Evolutionary conservation across 2,113 vertebrate genomes (phyloP), one percentile per base, ranked within the genome.

Genomic region (Tachysurus fulvidraco): DNA sequence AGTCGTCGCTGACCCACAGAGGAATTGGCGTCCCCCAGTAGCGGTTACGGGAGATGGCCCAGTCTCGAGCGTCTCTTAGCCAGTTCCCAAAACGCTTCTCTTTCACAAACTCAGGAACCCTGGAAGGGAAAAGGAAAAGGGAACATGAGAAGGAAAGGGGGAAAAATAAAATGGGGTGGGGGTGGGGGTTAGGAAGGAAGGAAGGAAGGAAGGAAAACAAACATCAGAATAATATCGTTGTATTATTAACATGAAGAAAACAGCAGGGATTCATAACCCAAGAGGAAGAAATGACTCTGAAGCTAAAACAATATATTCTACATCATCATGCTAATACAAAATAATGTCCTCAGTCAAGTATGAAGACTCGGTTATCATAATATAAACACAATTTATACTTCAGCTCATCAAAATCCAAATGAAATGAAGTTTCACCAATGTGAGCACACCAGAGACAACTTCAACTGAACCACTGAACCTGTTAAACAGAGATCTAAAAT

Each of bases 21-120:
- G 98, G 98, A 89, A 99, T 98, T 0, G 98, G 98, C 0, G 98
- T 99, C 5, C 98, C 98, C 98, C 98, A 99, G 93, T 99, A 99
- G 23, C 98, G 96, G 93, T 98, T 99, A 86, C 98, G 95, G 10
- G 98, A 99, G 91, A 99, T 92, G 6, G 98, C 98, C 98, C 98
- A 99, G 88, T 99, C 98, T 0, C 95, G 95, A 0, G 98, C 98
- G 0, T 99, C 98, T 92, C 95, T 97, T 57, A 99, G 94, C 98
- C 98, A 99, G 94, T 99, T 99, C 65, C 98, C 98, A 87, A 99
- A 99, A 62, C 98, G 96, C 90, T 98, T 99, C 92, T 99, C 98
- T 86, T 94, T 85, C 79, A 99, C 98, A 80, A 99, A 99, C 84
- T 99, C 98, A 12, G 98, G 98, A 74, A 99, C 96, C 98, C 98